Evolutionary conservation across 2,797 vertebrate species (phyloP), one percentile per base, ranked within the genome.

Genomic region (Choloepus didactylus): DNA sequence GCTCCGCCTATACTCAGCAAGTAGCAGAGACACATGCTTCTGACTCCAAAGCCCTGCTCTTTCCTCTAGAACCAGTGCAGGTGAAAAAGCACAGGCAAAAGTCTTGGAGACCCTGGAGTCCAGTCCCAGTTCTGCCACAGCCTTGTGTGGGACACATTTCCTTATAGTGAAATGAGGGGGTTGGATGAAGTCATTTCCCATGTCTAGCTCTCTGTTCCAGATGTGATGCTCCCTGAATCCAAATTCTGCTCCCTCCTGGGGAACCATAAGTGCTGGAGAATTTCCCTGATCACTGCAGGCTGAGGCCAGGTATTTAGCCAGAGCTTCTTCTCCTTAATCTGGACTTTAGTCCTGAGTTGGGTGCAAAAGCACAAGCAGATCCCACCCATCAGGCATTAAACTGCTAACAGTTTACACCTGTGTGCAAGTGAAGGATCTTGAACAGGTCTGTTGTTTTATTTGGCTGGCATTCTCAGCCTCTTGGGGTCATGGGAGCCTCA

Each of bases 1-100:
- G 23, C 2, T 19, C 41, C 31, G 5, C 2, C 41, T 21, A 21
- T 2, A 0, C 0, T 49, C 14, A 5, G 54, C 41, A 27, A 56
- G 86, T 5, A 67, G 25, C 19, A 38, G 46, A 75, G 27, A 3
- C 27, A 54, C 1, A 46, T 35, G 12, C 66, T 67, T 14, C 60
- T 6, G 31, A 2, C 41, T 16, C 23, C 44, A 23, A 77, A 31
- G 46, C 46, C 35, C 46, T 64, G 27, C 12, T 29, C 62, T 64
- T 67, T 41, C 27, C 46, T 77, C 76, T 29, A 66, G 73, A 54
- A 31, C 29, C 18, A 18, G 8, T 44, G 60, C 41, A n/a, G 31
- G 12, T 38, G 46, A 54, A 64, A 14, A 1, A 21, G 62, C 19
- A 9, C 18, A 66, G 87, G n/a, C 25, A 6, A 19, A 56, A 11